Percentiles rank a stretch among this genome's conserved stretches.
These are phyloP conservation scores for Tipula lateralis DNA, from an alignment of 2,888 invertebrate genomes.

Conservation along the genomic window DNA sequence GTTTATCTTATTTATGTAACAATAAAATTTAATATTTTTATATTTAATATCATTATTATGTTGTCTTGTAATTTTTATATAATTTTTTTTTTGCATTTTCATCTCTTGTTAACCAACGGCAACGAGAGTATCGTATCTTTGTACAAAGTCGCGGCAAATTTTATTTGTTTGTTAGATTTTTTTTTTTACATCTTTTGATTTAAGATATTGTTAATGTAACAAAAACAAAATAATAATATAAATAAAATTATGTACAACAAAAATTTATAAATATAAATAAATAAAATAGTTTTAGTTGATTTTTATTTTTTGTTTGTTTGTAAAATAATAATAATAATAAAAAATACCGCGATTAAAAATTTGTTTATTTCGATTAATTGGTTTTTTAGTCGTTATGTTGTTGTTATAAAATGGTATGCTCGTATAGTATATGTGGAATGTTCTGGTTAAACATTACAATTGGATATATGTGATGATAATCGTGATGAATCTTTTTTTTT, in stretches of 20 bases:
- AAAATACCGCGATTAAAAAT: conserved; percentile 24
- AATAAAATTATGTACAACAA: not conserved
- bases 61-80: not conserved
- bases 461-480: not conserved
- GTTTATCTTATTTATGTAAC: not conserved
- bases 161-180: not conserved
- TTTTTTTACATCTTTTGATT: not conserved
- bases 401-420: too few relatives aligned
- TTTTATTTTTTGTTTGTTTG: not conserved
- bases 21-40: not conserved
- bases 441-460: not conserved
- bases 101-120: not conserved
- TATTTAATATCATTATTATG: not conserved
- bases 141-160: not conserved
- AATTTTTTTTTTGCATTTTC: not conserved
- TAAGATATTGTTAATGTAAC: not conserved
- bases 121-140: not conserved
- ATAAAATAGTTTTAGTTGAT: not conserved
- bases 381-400: not conserved
- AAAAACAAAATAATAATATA: not conserved
- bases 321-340: not conserved
- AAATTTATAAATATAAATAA: not conserved
- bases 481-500: conserved; percentile 15
- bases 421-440: not conserved
- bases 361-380: conserved; percentile 24